Conservation (phyloP, 2,888 invertebrate species). For the Torymus texanus region DNA sequence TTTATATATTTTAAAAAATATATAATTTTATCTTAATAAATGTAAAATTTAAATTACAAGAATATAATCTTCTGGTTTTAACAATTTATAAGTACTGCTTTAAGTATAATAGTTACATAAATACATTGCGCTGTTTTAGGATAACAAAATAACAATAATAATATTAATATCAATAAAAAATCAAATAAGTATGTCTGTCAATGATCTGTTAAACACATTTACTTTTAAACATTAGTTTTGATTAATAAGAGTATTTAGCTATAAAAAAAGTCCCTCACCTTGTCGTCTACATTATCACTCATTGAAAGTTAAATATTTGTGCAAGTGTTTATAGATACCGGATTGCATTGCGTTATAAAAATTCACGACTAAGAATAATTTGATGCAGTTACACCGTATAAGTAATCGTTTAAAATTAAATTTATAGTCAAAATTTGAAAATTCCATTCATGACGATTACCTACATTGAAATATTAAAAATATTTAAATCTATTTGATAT, state of each 20-base stretch:
- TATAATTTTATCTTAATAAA: background rate
- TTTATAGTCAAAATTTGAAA: too few relatives aligned
- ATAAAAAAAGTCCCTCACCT: conserved; percentile 14
- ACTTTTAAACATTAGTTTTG: conserved; percentile 34
- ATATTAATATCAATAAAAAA: conserved; percentile 7
- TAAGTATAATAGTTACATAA: conserved; percentile 33
- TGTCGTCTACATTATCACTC: background rate
- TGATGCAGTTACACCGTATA: too few relatives aligned
- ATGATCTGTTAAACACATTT: background rate
- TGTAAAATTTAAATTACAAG: conserved; percentile 30
- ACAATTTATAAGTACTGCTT: conserved; percentile 34
- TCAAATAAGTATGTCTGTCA: background rate
- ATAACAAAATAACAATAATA: conserved; percentile 34
- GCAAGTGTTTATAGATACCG: conserved; percentile 6
- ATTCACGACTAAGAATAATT: too few relatives aligned
- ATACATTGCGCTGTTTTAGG: conserved; percentile 15
- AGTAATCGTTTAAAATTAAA: too few relatives aligned
- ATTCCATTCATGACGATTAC: too few relatives aligned
- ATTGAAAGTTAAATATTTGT: conserved; percentile 10
- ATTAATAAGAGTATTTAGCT: conserved; percentile 18
- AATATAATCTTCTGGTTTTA: conserved; percentile 32
- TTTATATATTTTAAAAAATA: conserved; percentile 32
- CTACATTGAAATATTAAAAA: too few relatives aligned
- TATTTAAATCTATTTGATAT: too few relatives aligned
- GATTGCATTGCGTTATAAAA: too few relatives aligned